Evolutionary conservation across 2,113 vertebrate species (phyloP).

Genomic region (Alectura lathami): DNA sequence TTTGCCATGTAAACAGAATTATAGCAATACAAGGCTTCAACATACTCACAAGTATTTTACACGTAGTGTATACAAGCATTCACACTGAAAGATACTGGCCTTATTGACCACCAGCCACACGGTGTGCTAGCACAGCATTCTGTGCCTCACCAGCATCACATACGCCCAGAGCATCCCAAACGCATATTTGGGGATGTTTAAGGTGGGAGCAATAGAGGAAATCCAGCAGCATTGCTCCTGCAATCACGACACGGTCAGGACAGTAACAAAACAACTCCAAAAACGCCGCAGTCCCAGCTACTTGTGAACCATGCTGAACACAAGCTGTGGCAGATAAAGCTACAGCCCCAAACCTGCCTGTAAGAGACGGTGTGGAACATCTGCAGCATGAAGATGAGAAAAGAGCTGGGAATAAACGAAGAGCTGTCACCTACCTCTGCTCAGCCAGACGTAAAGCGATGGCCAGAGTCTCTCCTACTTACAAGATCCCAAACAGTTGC

Average conservation of each 20-base stretch:
- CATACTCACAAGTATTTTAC: background rate
- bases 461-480: conserved; percentile 5
- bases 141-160: background rate
- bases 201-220: background rate
- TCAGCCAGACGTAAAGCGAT: background rate
- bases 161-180: background rate
- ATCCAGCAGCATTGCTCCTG: background rate
- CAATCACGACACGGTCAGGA: background rate
- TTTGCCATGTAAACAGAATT: background rate
- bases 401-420: background rate
- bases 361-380: background rate
- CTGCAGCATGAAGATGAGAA: background rate
- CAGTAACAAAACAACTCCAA: background rate
- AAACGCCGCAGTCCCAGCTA: background rate
- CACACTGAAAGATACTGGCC: background rate
- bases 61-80: background rate
- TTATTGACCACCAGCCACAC: background rate
- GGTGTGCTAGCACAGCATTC: background rate
- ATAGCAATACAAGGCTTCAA: background rate
- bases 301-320: background rate
- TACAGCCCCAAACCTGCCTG: background rate
- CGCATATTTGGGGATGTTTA: background rate
- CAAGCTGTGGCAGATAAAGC: background rate
- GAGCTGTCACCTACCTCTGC: background rate
- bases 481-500: conserved; percentile 43